Evolutionary conservation across 2,888 invertebrate genomes (phyloP).

Genomic region (Galerucella nymphaeae): DNA sequence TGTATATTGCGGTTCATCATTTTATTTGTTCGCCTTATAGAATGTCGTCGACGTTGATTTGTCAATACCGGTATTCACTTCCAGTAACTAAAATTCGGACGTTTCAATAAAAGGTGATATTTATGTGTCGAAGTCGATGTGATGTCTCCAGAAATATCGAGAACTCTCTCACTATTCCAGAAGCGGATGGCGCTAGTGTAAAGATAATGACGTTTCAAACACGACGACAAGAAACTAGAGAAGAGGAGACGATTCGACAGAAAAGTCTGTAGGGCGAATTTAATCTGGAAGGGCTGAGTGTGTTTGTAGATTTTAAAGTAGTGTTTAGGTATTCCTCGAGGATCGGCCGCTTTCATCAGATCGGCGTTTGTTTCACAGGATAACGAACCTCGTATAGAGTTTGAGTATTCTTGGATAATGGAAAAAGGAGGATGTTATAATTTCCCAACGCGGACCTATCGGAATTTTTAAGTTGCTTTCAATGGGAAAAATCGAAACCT

Average conservation of each 20-base stretch:
- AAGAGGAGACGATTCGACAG: constrained; percentile 62
- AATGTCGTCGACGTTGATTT: neutral
- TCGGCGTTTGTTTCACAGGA: constrained; percentile 57
- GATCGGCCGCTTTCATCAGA: constrained; percentile 63
- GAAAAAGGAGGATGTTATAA: constrained; percentile 54
- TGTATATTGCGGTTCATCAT: no score
- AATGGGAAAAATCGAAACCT: neutral
- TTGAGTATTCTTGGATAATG: constrained; percentile 53
- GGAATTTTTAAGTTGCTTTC: constrained; percentile 24
- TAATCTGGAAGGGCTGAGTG: constrained; percentile 61
- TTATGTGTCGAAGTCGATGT: constrained; percentile 30
- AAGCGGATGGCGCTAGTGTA: constrained; percentile 60
- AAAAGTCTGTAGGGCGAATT: constrained; percentile 63
- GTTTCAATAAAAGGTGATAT: constrained; percentile 48
- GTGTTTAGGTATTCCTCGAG: constrained; percentile 64
- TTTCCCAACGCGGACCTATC: constrained; percentile 34
- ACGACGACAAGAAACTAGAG: constrained; percentile 62
- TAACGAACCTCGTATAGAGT: constrained; percentile 57
- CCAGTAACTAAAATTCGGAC: constrained; percentile 26
- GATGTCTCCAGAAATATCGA: constrained; percentile 17
- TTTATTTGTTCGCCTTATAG: neutral
- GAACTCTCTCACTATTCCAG: constrained; percentile 58
- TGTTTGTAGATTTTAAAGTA: constrained; percentile 66
- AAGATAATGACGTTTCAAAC: constrained; percentile 65
- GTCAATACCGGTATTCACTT: neutral